Evolutionary conservation across 1,140 invertebrate species (phyloP).

Genomic region (Drosophila biarmipes): DNA sequence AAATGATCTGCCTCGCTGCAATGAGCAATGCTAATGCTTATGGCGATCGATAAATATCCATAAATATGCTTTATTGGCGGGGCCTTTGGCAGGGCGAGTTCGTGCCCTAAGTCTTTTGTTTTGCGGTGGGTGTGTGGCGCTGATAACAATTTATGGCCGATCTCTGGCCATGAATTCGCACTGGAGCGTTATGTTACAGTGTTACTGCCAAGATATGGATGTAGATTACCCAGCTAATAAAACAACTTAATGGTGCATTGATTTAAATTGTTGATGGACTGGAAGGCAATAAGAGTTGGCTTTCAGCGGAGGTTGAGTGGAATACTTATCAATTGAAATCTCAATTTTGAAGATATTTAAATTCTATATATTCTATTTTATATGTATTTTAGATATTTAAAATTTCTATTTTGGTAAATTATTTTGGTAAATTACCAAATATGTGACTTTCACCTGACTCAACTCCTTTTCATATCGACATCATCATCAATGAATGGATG

Average conservation of each 20-base stretch:
- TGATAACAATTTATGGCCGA: conserved; percentile 52
- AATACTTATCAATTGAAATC: too few relatives aligned
- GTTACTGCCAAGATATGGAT: conserved; percentile 2
- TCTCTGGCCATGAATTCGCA: conserved; percentile 47
- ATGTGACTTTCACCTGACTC: too few relatives aligned
- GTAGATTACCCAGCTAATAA: conserved; percentile 16
- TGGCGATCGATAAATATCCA: conserved; percentile 42
- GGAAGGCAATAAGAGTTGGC: background rate
- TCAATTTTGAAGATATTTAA: too few relatives aligned
- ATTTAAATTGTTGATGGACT: background rate
- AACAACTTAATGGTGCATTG: conserved; percentile 25
- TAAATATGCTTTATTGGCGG: conserved; percentile 68
- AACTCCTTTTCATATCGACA: too few relatives aligned
- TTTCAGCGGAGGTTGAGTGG: background rate
- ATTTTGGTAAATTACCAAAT: too few relatives aligned
- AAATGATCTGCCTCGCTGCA: conserved; percentile 59
- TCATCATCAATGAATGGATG: background rate
- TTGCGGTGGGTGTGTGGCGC: conserved; percentile 30
- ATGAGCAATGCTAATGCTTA: conserved; percentile 72
- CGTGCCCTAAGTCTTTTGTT: conserved; percentile 80
- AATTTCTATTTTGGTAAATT: too few relatives aligned
- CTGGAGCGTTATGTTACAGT: conserved; percentile 8
- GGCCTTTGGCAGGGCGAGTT: conserved; percentile 51
- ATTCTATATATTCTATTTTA: too few relatives aligned
- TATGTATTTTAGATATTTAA: too few relatives aligned